Base-by-base conservation (phyloP, 2,797 vertebrate species). In the Helostoma temminkii region DNA sequence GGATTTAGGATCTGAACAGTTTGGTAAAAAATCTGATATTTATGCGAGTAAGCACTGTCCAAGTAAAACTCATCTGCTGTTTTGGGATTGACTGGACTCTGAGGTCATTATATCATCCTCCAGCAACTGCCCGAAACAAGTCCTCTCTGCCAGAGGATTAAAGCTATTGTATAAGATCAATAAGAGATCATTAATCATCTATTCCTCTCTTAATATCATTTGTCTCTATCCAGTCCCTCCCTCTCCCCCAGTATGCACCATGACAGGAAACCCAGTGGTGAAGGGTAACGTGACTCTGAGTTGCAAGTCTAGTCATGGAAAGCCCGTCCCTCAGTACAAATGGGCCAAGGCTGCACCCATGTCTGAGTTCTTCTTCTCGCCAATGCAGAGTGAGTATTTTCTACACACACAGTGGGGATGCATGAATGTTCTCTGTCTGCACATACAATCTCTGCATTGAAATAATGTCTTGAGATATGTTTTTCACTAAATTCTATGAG, bases 251-350 rank as follows among this genome's bases (percentile, higher is more conserved):
- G 90, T 87, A 21, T 97, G 96, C 78, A 84, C 66, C 18, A 81
- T 96, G 72, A 81, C 81, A 1, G 95, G 95, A 8, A 83, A 82
- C 37, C 88, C 95, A 2, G 92, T 92, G 14, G 74, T 94, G 60
- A 94, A 91, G 15, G 91, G 92, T 37, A 96, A 96, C 1, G 91
- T 96, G 76, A 97, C 95, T 10, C 85, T 96, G 86, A 95, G 83
- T 88, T 97, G 96, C 67, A 88, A 87, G 60, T 96, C 96, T 43
- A 84, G 86, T 21, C 78, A 91, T 18, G 96, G 96, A 30, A 96
- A 96, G 65, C 96, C 96, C 0, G 7, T 60, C n/a, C 95, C 95
- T 30, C 92, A 86, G 36, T 97, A 97, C 87, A 94, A 92, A 57
- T 97, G 96, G 96, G 94, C 93, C 78, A 94, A 93, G 65, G 89